These are phyloP conservation scores for Athripsodes cinereus DNA, from an alignment of 2,888 invertebrate species.

Conservation along the genomic window DNA sequence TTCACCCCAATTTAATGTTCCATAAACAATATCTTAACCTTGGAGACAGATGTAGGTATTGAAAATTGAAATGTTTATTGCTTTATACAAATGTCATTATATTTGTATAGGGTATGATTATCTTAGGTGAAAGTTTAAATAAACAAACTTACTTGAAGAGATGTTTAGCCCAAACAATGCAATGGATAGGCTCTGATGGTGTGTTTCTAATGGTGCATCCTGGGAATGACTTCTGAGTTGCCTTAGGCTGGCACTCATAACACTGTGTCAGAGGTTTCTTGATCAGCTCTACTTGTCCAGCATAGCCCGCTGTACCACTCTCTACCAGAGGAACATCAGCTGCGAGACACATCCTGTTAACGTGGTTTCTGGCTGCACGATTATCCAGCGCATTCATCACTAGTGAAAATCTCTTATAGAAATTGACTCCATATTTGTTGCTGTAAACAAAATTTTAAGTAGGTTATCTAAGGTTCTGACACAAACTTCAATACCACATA, in stretches of 20 bases:
- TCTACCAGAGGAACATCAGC: slow-evolving; percentile 92
- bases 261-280: slow-evolving; percentile 87
- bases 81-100: too few species aligned
- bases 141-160: slow-evolving; percentile 86
- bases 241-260: slow-evolving; percentile 93
- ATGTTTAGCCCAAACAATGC: slow-evolving; percentile 99
- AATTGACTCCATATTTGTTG: slow-evolving; percentile 81
- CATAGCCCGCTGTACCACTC: slow-evolving; percentile 95
- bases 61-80: too few species aligned
- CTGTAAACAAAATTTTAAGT: too few species aligned
- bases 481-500: too few species aligned
- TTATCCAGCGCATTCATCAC: slow-evolving; percentile 98
- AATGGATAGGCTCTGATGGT: slow-evolving; percentile 97
- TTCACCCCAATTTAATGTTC: too few species aligned
- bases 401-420: slow-evolving; percentile 84
- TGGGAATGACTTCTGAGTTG: slow-evolving; percentile 87
- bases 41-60: too few species aligned
- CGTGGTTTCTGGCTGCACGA: slow-evolving; percentile 92
- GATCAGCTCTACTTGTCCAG: slow-evolving; percentile 90
- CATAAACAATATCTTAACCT: too few species aligned
- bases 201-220: slow-evolving; percentile 99
- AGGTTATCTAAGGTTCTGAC: too few species aligned
- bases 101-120: too few species aligned
- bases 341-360: slow-evolving; percentile 97
- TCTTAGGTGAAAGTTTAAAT: too few species aligned